These are phyloP conservation scores for Narcine bancroftii DNA, from an alignment of 2,113 vertebrate species.

Conservation along the genomic window DNA sequence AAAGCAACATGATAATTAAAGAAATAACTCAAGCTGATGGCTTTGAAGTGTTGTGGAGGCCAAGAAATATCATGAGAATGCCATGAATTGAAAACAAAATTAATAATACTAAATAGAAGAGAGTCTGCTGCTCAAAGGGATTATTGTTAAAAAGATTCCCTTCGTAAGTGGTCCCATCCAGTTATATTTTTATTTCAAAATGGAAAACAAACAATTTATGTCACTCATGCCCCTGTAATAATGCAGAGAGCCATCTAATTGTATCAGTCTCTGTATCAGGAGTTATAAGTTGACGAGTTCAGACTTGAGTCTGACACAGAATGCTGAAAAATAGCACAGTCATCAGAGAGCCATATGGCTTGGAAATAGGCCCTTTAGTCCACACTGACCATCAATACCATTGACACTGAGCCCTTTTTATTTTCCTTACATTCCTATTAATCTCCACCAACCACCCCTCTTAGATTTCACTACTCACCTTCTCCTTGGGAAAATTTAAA, in stretches of 20 bases:
- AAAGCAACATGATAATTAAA: slow-evolving; percentile 13
- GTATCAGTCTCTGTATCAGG: not conserved
- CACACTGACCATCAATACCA: too few species aligned
- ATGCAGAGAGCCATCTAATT: not conserved
- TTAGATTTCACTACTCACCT: too few species aligned
- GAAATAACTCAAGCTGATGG: not conserved
- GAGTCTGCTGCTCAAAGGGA: not conserved
- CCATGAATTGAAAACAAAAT: not conserved
- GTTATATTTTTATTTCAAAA: not conserved
- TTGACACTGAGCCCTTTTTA: too few species aligned
- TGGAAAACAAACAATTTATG: not conserved
- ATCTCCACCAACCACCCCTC: too few species aligned
- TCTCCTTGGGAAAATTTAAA: too few species aligned
- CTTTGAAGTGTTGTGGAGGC: not conserved
- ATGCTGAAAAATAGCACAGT: too few species aligned
- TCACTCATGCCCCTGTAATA: not conserved
- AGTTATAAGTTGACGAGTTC: not conserved
- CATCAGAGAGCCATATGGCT: too few species aligned
- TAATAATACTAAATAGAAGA: not conserved
- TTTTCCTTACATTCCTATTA: too few species aligned
- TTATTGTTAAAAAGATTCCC: not conserved
- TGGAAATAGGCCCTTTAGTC: too few species aligned
- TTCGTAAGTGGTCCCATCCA: not conserved
- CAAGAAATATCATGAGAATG: not conserved
- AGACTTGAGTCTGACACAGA: not conserved